Evolutionary conservation across 2,888 invertebrate genomes (phyloP), one percentile per base, ranked within the genome.

Genomic region (Amiota mariae): DNA sequence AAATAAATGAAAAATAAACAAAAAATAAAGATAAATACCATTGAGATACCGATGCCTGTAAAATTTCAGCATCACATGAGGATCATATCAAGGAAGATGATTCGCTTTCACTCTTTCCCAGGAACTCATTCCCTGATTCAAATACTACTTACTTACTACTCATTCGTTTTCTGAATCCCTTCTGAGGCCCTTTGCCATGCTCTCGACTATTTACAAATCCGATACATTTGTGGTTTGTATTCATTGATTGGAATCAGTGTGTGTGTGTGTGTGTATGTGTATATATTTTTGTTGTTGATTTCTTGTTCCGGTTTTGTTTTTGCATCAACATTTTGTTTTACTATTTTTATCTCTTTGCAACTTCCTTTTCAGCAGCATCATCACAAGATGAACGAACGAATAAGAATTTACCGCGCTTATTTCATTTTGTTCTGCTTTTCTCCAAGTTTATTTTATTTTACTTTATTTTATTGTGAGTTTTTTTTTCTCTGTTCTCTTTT

Each of bases 161-260:
- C 15, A 11, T n/a, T n/a, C n/a, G n/a, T 59, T 20, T 59, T 18
- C 11, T 15, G 54, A 51, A n/a, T 51, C n/a, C n/a, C 2, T 51
- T 51, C 13, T 51, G 1, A 51, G 12, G 54, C 54, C n/a, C n/a
- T 51, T 12, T n/a, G n/a, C 13, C n/a, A 2, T 51, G 54, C 47
- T 8, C 15, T 67, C 20, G 15, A 12, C 51, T 67, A 20, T 48
- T 67, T 51, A 51, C 51, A 20, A 67, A 49, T 67, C 67, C 67
- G 51, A 67, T 67, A 67, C 67, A 49, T 18, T 67, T 67, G 67
- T 20, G 67, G 67, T 67, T 67, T 67, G 67, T 51, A 51, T 67
- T 67, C 67, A 67, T 51, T 67, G 67, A 67, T 51, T 24, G 9
- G 2, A 10, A 13, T 9, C 13, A 46, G 24, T 63, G 63, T 46